Percentiles rank a stretch among this genome's conserved stretches.
phyloP scores from a whole-genome alignment of 2,113 vertebrate species.

The Elachura formosa region DNA sequence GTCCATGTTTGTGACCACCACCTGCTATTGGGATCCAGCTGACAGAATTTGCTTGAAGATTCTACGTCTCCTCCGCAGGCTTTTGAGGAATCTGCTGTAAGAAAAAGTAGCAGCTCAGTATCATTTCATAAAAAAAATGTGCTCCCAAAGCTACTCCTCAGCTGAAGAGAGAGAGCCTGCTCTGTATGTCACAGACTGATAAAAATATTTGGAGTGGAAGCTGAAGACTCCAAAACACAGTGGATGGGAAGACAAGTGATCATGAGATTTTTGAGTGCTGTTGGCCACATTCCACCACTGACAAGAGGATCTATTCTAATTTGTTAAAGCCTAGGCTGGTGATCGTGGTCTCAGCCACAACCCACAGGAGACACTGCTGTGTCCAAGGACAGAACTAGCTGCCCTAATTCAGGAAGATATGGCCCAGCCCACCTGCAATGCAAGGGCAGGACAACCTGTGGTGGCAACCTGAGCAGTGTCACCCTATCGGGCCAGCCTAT shows the following conservation, averaged over 20 bases:
- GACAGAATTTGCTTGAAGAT: conserved; percentile 38
- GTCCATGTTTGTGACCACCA: background rate
- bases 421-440: background rate
- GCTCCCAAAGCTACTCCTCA: background rate
- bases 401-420: background rate
- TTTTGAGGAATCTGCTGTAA: conserved; percentile 42
- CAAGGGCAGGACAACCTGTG: background rate
- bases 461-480: background rate
- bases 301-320: background rate
- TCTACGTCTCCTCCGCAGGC: conserved; percentile 34
- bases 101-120: background rate
- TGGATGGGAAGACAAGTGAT: background rate
- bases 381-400: background rate
- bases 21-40: conserved; percentile 57
- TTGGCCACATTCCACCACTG: background rate
- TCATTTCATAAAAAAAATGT: background rate
- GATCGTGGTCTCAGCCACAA: rapidly evolving
- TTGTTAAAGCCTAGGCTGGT: background rate
- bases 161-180: background rate
- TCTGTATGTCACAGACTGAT: background rate
- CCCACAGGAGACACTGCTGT: rapidly evolving
- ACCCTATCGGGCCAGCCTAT: background rate
- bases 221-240: background rate
- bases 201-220: background rate
- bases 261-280: background rate